These are phyloP conservation scores for Parotocinclus haroldoi DNA, from an alignment of 2,797 vertebrate genomes.

Conservation along the genomic window DNA sequence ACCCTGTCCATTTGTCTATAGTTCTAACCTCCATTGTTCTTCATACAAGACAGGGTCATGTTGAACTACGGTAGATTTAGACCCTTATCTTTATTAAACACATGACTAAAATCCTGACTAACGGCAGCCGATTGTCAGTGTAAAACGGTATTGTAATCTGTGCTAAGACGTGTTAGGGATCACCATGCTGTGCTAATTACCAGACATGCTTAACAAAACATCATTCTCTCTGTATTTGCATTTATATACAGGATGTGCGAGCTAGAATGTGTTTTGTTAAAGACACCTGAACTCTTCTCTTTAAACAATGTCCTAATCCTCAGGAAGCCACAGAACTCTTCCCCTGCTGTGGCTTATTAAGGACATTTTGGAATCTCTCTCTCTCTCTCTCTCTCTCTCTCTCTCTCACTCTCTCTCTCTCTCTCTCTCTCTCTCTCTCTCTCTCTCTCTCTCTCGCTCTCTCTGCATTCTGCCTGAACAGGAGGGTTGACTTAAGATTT, in stretches of 20 bases:
- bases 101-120: slow-evolving; percentile 14
- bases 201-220: slow-evolving; percentile 26
- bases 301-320: slow-evolving; percentile 67
- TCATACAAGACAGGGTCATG: slow-evolving; percentile 11
- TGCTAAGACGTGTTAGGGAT: slow-evolving; percentile 39
- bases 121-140: slow-evolving; percentile 8
- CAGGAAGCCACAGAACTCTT: slow-evolving; percentile 65
- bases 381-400: too few relatives aligned
- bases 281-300: slow-evolving; percentile 60
- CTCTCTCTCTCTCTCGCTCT: not conserved
- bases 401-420: too few relatives aligned
- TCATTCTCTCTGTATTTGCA: slow-evolving; percentile 26
- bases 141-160: slow-evolving; percentile 8
- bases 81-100: slow-evolving; percentile 7
- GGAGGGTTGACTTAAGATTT: slow-evolving; percentile 18
- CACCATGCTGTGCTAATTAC: slow-evolving; percentile 37
- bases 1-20: slow-evolving; percentile 31
- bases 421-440: too few relatives aligned
- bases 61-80: not conserved
- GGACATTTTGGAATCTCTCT: too few relatives aligned
- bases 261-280: slow-evolving; percentile 62
- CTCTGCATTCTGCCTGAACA: slow-evolving; percentile 28
- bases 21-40: slow-evolving; percentile 6
- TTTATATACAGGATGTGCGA: slow-evolving; percentile 53
- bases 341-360: too few relatives aligned